Conservation (phyloP, 2,113 vertebrate genomes). For the Brachyistius frenatus region DNA sequence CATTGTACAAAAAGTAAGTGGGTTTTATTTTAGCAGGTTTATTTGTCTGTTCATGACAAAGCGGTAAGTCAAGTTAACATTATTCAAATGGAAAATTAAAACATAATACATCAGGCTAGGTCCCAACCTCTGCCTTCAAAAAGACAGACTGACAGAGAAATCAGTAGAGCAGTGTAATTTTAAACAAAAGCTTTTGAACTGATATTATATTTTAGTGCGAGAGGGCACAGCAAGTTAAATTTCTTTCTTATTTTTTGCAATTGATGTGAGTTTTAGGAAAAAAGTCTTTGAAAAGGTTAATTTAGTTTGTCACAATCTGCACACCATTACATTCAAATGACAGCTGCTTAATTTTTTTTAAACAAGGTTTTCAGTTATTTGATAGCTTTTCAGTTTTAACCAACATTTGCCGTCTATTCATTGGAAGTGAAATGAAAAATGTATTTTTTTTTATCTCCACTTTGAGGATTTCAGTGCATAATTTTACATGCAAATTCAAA, state of each 20-base stretch:
- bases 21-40: conserved; percentile 1
- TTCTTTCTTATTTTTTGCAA: neutral
- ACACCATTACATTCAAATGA: conserved; percentile 14
- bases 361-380: conserved; percentile 1
- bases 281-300: conserved; percentile 9
- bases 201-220: neutral
- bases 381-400: conserved; percentile 11
- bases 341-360: conserved; percentile 5
- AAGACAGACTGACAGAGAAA: neutral
- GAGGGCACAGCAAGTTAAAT: neutral
- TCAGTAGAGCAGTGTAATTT: neutral
- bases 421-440: conserved; percentile 17
- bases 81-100: neutral
- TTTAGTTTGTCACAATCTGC: conserved; percentile 9
- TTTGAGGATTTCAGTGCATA: neutral
- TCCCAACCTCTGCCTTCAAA: neutral
- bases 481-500: conserved; percentile 16
- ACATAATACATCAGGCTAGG: no score
- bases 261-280: neutral
- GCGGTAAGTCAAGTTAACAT: neutral
- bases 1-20: conserved; percentile 94
- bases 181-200: neutral
- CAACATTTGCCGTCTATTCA: conserved; percentile 7
- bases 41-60: neutral
- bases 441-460: neutral